Evolutionary conservation across 2,888 invertebrate species (phyloP).

Genomic region (Mylabris sibirica): DNA sequence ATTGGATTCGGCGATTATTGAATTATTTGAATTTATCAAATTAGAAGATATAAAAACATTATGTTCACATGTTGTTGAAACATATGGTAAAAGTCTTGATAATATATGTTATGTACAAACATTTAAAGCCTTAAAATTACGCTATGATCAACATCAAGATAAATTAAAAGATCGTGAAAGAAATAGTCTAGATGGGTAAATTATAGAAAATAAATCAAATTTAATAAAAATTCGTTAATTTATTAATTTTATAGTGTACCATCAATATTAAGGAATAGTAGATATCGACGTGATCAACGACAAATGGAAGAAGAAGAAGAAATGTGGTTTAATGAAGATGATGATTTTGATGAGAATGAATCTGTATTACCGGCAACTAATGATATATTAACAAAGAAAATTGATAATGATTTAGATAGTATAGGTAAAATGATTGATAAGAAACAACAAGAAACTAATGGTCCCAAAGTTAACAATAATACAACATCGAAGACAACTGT

Average conservation of each 20-base stretch:
- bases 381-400: conserved; percentile 66
- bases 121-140: conserved; percentile 88
- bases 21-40: conserved; percentile 99
- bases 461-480: conserved; percentile 57
- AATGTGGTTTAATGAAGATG: conserved; percentile 99
- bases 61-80: conserved; percentile 94
- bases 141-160: conserved; percentile 93
- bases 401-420: conserved; percentile 69
- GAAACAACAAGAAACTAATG: conserved; percentile 53
- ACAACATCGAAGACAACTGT: conserved; percentile 56
- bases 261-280: conserved; percentile 78
- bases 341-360: conserved; percentile 86
- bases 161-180: conserved; percentile 86
- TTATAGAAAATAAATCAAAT: conserved; percentile 5
- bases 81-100: conserved; percentile 93
- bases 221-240: conserved; percentile 8
- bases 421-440: conserved; percentile 62
- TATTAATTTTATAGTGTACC: conserved; percentile 67
- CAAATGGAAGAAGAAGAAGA: conserved; percentile 97
- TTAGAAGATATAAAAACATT: conserved; percentile 90
- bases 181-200: conserved; percentile 66
- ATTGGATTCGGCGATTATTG: conserved; percentile 97
- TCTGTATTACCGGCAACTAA: conserved; percentile 64
- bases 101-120: conserved; percentile 98
- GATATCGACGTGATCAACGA: conserved; percentile 91